Evolutionary conservation across 2,888 invertebrate genomes (phyloP), one percentile per base, ranked within the genome.

Genomic region (Cyclophora albipunctata): DNA sequence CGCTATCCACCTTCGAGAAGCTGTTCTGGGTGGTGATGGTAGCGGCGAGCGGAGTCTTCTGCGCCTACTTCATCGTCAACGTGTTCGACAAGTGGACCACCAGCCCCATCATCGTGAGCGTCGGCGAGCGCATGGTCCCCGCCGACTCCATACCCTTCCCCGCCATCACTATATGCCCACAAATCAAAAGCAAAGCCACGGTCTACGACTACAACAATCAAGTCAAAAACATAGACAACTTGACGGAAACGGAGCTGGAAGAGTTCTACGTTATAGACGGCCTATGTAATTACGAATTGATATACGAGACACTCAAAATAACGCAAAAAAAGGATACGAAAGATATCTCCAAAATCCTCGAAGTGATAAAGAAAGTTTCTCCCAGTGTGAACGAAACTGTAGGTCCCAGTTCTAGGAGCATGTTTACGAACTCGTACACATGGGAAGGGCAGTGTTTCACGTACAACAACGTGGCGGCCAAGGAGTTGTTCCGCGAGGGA

Each of bases 391-490:
- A 43, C 3, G 43, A 43, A 6, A 43, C 34, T 34, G 5, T 43
- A 33, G 20, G 4, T 4, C 3, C 7, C 3, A 6, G 43, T 6
- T 3, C 20, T 6, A 5, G 34, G 33, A 5, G 6, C 34, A 33
- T 2, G 4, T 43, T 43, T 6, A 33, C 20, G 34, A 43, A 5
- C 20, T 7, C 34, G 34, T 20, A 42, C 7, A 51, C 48, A 3
- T 42, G 34, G n/a, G 47, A 48, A 45, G 51, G 51, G 5, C 35
- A 47, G 3, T 51, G 51, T 33, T 51, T 42, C 6, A 47, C 6
- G 7, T 47, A 40, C 47, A 51, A 51, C 20, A 44, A 34, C 3
- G 37, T 51, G 42, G 34, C 47, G 7, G 20, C 41, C 34, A 41
- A 47, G 1, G 51, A 47, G 34, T 6, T 51, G n/a, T 51, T 51